Conservation (phyloP, 2,113 vertebrate genomes). For the Cephalopholis sonnerati region DNA sequence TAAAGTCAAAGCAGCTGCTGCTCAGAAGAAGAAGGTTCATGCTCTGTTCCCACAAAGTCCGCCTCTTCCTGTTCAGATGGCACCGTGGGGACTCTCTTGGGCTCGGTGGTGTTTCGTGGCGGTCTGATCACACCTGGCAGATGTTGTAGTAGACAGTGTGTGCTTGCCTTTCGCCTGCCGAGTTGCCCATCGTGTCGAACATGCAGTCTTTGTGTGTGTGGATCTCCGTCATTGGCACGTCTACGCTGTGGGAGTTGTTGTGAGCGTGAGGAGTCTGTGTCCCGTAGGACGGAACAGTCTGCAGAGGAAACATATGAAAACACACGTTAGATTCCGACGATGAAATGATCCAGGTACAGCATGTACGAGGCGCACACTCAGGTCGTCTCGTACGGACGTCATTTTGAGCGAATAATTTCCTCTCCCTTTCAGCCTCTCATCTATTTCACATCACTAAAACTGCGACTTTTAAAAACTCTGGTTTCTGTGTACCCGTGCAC, state of each 20-base stretch:
- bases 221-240: slow-evolving; percentile 78
- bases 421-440: too few species aligned
- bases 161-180: slow-evolving; percentile 59
- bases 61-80: slow-evolving; percentile 25
- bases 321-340: neutral
- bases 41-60: neutral
- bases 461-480: too few species aligned
- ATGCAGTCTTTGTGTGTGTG: slow-evolving; percentile 78
- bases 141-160: slow-evolving; percentile 88
- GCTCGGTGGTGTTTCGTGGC: neutral
- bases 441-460: too few species aligned
- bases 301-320: slow-evolving; percentile 4
- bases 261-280: slow-evolving; percentile 56
- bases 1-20: neutral
- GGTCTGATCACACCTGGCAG: slow-evolving; percentile 85
- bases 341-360: neutral
- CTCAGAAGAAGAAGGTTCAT: neutral
- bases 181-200: slow-evolving; percentile 78
- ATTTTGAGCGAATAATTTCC: too few species aligned
- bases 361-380: too few species aligned
- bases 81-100: neutral
- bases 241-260: slow-evolving; percentile 63
- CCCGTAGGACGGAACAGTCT: slow-evolving; percentile 75
- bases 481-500: too few species aligned
- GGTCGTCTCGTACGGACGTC: too few species aligned